Evolutionary conservation across 2,797 vertebrate species (phyloP), one percentile per base, ranked within the genome.

Genomic region (Poeciliopsis turneri): DNA sequence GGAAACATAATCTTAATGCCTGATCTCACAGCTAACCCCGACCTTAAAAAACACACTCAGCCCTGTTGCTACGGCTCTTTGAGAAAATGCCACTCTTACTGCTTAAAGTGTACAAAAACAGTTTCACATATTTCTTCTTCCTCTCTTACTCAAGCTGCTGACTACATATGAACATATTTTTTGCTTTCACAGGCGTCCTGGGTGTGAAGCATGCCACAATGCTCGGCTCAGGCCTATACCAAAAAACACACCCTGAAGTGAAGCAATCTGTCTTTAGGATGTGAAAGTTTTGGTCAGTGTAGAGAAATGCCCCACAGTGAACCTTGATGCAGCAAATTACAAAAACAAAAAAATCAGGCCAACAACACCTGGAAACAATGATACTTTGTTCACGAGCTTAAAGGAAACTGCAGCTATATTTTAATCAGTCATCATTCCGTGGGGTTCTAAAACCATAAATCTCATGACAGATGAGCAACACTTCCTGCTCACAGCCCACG

Each of bases 331-430:
- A 45, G 33, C 9, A 45, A 57, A 39, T 43, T 20, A 33, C 4
- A 51, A 57, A 71, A 46, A 43, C 45, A 80, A 81, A 86, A 23
- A 80, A 82, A 87, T 72, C 69, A 79, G 78, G 69, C 73, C 84
- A 79, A 13, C 18, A 53, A 68, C 28, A 51, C 13, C 73, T 86
- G 78, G 73, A 88, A 82, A 76, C 73, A 15, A 16, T 39, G 53
- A 81, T 30, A 20, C 9, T 55, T 53, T 23, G 61, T 61, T 41
- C 15, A 70, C n/a, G 68, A 49, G 47, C 51, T 43, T 25, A 41
- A 78, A 61, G 47, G 49, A 74, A 72, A 66, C 16, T 33, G 77
- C 41, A 43, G 28, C 30, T 69, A 12, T 82, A 66, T 70, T 71
- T 70, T 16, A 71, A 45, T 72, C 5, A 74, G 43, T 33, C 25